Conservation (phyloP, 2,888 invertebrate species). For the Apotomis betuletana region DNA sequence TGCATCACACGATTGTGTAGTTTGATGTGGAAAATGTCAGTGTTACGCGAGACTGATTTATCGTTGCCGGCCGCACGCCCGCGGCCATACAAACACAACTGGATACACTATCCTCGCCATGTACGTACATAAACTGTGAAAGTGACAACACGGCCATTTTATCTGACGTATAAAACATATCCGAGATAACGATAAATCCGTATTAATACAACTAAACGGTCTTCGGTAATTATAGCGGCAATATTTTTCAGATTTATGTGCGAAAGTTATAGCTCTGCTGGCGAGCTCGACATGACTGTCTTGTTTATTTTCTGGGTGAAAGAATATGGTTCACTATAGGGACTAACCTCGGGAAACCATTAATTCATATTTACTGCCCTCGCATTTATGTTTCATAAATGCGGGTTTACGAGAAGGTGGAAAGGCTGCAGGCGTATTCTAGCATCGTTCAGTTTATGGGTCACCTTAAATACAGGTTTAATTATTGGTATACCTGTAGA, state of each 20-base stretch:
- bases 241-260: slow-evolving; percentile 46
- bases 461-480: slow-evolving; percentile 72
- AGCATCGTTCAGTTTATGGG: slow-evolving; percentile 68
- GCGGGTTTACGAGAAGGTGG: slow-evolving; percentile 73
- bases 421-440: slow-evolving; percentile 71
- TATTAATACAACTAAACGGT: slow-evolving; percentile 33
- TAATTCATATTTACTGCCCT: slow-evolving; percentile 78
- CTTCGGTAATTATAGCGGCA: slow-evolving; percentile 37
- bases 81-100: not conserved
- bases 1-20: slow-evolving; percentile 28
- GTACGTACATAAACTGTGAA: slow-evolving; percentile 35
- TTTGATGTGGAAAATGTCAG: slow-evolving; percentile 32
- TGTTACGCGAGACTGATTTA: slow-evolving; percentile 39
- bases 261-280: slow-evolving; percentile 50
- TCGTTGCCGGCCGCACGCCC: slow-evolving; percentile 22
- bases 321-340: slow-evolving; percentile 55
- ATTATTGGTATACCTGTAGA: slow-evolving; percentile 57
- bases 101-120: slow-evolving; percentile 17
- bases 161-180: slow-evolving; percentile 24
- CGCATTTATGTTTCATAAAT: slow-evolving; percentile 80
- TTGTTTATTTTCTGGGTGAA: slow-evolving; percentile 36
- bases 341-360: slow-evolving; percentile 70
- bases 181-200: slow-evolving; percentile 34
- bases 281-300: slow-evolving; percentile 38
- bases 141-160: slow-evolving; percentile 24